Conservation (phyloP, 2,113 vertebrate species). For the Gymnarchus niloticus region DNA sequence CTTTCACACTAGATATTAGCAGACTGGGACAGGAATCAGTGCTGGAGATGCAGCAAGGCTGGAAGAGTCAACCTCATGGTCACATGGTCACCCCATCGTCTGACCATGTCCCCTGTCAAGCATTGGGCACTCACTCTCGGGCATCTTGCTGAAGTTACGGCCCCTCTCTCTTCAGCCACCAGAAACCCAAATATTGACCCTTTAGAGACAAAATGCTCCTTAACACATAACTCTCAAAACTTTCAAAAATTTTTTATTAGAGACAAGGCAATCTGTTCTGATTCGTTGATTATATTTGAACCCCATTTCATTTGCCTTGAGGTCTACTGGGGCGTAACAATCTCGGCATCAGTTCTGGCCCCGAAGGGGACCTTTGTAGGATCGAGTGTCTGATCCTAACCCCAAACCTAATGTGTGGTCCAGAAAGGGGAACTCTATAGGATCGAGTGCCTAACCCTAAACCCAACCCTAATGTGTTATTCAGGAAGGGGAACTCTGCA, state of each 20-base stretch:
- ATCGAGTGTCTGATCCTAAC: too few relatives aligned
- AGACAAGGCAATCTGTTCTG: neutral
- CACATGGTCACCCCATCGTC: neutral
- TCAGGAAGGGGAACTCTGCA: neutral
- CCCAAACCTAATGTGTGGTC: too few relatives aligned
- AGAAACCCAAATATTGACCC: neutral
- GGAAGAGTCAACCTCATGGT: neutral
- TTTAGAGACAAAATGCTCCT: neutral
- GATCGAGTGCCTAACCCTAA: too few relatives aligned
- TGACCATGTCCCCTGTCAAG: neutral
- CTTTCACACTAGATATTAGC: constrained; percentile 29
- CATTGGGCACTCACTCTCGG: neutral
- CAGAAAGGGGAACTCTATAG: too few relatives aligned
- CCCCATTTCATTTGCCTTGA: neutral
- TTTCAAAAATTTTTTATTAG: neutral
- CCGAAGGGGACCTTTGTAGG: too few relatives aligned
- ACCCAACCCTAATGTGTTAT: too few relatives aligned
- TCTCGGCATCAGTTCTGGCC: too few relatives aligned
- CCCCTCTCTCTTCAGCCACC: neutral
- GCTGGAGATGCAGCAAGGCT: constrained; percentile 27
- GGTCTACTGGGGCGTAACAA: neutral
- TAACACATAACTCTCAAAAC: too few relatives aligned
- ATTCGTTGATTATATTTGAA: neutral
- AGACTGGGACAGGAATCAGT: constrained; percentile 32
- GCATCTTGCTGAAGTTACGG: neutral